These are phyloP conservation scores for Balearica regulorum DNA, from an alignment of 2,797 vertebrate species.

Conservation along the genomic window DNA sequence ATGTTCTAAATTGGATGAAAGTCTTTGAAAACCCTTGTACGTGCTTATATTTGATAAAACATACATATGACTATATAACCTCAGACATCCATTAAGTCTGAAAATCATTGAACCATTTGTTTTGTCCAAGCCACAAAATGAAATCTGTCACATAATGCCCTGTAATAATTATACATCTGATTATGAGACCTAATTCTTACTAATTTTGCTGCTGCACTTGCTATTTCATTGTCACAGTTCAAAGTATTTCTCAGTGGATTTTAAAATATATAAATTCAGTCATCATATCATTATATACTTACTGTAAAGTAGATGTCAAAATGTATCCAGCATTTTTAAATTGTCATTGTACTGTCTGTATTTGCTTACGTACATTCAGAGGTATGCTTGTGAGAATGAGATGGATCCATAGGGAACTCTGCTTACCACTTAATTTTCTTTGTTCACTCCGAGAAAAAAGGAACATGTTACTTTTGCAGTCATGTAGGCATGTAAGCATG, in stretches of 20 bases:
- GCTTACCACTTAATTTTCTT: not conserved
- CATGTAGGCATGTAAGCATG: not conserved
- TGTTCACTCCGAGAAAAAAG: not conserved
- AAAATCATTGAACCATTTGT: not conserved
- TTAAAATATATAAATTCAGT: not conserved
- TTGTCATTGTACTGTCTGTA: not conserved
- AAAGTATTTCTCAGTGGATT: not conserved
- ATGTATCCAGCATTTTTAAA: not conserved
- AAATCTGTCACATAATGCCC: not conserved
- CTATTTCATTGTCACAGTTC: not conserved
- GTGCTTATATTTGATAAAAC: not conserved
- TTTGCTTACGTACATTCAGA: not conserved
- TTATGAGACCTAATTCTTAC: not conserved
- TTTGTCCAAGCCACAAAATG: not conserved
- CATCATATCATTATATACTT: not conserved
- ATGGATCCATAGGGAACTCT: not conserved
- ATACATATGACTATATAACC: not conserved
- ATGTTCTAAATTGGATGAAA: not conserved
- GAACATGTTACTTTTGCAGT: not conserved
- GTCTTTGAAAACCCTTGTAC: not conserved
- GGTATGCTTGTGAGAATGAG: not conserved
- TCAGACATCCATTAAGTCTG: not conserved
- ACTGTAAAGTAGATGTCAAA: not conserved
- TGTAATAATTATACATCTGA: not conserved
- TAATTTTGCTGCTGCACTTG: not conserved